Evolutionary conservation across 2,113 vertebrate genomes (phyloP), one percentile per base, ranked within the genome.

Genomic region (Heteronetta atricapilla): DNA sequence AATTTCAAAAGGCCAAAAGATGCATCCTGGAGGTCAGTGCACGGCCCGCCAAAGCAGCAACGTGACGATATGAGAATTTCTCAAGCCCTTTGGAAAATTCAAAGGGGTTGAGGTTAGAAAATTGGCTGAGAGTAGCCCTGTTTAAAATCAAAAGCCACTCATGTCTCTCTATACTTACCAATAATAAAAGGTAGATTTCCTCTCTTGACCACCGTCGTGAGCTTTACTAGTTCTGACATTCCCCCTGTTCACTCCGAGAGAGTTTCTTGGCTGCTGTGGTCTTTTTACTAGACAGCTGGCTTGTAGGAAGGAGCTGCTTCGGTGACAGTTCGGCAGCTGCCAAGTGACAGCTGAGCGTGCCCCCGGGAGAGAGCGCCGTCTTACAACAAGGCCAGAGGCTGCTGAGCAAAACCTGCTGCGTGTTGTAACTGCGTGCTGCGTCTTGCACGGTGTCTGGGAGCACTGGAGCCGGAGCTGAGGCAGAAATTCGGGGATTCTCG

Each of bases 241-340:
- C 33, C 53, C 80, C 18, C 60, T 92, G 86, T 86, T 96, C 94
- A 92, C 93, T 96, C 83, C 70, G 77, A 78, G 86, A 91, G 79
- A 75, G 52, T 68, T 90, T 93, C 86, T 90, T 97, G 96, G 94
- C 95, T 72, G 60, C 34, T 78, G 90, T 66, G 84, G 80, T 84
- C 91, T 79, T 95, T 93, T 86, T 82, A 68, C 73, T 90, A 97
- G 95, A 94, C 92, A 97, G 95, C 94, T 97, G 96, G 90, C 80
- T 95, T 89, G 95, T 64, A 90, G 90, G 90, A 88, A 72, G 23
- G 83, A 93, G 82, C 77, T 38, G 83, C 90, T 89, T 78, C 90
- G 36, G 90, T 94, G 95, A 78, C 94, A 82, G 95, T 48, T 93
- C 76, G 93, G 95, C 95, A 96, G 95, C 94, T 97, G 96, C 96